phyloP scores from a whole-genome alignment of 2,888 invertebrate species.

The Clanis bilineata region DNA sequence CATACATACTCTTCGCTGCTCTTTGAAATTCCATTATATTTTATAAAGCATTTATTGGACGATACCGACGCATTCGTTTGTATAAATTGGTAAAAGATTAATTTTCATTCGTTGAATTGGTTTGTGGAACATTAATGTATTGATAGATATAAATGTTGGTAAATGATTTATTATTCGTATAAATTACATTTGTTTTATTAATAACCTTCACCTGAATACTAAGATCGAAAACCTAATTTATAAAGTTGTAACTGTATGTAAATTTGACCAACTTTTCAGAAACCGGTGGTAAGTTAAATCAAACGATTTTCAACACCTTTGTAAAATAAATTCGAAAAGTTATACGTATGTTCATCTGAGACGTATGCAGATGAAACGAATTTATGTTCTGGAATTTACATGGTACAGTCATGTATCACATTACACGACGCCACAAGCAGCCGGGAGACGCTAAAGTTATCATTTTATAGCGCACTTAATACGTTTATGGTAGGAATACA shows the following conservation, averaged over 20 bases:
- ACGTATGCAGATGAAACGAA: constrained; percentile 20
- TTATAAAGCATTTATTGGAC: not conserved
- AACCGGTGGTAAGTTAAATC: too few relatives aligned
- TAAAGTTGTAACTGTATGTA: too few relatives aligned
- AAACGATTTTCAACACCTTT: not conserved
- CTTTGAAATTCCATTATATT: constrained; percentile 21
- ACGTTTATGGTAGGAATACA: constrained; percentile 38
- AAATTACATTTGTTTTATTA: too few relatives aligned
- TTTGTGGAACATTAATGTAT: not conserved
- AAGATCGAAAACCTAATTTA: too few relatives aligned
- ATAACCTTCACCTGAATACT: too few relatives aligned
- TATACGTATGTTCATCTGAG: not conserved
- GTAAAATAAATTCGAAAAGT: not conserved
- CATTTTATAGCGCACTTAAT: constrained; percentile 54
- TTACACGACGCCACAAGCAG: constrained; percentile 6
- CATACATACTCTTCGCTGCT: constrained; percentile 31
- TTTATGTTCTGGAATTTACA: constrained; percentile 28
- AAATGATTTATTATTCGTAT: too few relatives aligned
- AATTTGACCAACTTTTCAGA: too few relatives aligned
- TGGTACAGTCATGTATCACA: constrained; percentile 17
- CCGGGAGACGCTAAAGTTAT: constrained; percentile 47
- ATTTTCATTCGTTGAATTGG: not conserved
- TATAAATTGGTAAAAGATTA: not conserved
- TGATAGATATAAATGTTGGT: too few relatives aligned
- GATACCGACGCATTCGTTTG: not conserved